A percentile compares a stretch with the other conserved stretches of the same genome.
phyloP scores from a whole-genome alignment of 2,888 invertebrate genomes.

The Cosmia pyralina region DNA sequence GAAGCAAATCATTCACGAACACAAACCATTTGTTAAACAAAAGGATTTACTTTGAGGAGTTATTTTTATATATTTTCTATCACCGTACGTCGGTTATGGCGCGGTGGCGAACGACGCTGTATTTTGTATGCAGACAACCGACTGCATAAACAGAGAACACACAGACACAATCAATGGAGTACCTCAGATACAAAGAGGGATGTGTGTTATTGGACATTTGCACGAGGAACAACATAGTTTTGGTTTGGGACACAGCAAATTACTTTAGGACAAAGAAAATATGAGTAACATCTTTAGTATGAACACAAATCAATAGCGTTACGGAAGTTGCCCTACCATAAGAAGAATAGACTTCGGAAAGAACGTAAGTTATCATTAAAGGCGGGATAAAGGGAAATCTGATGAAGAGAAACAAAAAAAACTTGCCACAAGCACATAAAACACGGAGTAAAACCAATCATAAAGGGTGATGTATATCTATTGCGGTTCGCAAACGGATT shows the following conservation, averaged over 20 bases:
- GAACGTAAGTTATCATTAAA: slow-evolving; percentile 41
- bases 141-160: slow-evolving; percentile 71
- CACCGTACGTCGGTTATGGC: slow-evolving; percentile 49
- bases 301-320: slow-evolving; percentile 17
- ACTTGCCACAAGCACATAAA: slow-evolving; percentile 46
- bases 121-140: slow-evolving; percentile 75
- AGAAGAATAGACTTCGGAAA: slow-evolving; percentile 11
- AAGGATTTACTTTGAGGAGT: slow-evolving; percentile 33
- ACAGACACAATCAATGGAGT: slow-evolving; percentile 50
- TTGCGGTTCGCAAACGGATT: slow-evolving; percentile 63
- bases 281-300: slow-evolving; percentile 11
- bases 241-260: slow-evolving; percentile 19
- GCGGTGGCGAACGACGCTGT: slow-evolving; percentile 54
- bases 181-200: slow-evolving; percentile 41
- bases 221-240: slow-evolving; percentile 20
- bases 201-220: slow-evolving; percentile 32
- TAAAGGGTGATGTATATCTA: slow-evolving; percentile 61
- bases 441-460: slow-evolving; percentile 62
- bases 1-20: slow-evolving; percentile 34
- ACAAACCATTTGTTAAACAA: slow-evolving; percentile 43
- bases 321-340: slow-evolving; percentile 8
- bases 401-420: slow-evolving; percentile 44
- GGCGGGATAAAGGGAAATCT: slow-evolving; percentile 27
- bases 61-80: slow-evolving; percentile 68
- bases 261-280: slow-evolving; percentile 8